These are phyloP conservation scores for Oriolus oriolus DNA, from an alignment of 2,113 vertebrate species.

Conservation along the genomic window DNA sequence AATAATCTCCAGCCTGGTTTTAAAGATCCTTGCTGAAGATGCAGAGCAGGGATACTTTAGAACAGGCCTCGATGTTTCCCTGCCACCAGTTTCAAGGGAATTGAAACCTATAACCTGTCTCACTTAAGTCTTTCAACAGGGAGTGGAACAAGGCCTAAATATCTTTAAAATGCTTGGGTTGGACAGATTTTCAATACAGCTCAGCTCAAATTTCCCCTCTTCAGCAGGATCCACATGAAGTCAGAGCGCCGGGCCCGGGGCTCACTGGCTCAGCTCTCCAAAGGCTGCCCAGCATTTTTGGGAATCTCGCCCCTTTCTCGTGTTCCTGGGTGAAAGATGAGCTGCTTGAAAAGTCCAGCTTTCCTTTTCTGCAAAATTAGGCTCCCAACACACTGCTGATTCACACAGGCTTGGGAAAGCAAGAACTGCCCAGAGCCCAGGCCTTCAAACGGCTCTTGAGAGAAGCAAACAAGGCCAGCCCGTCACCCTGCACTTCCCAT, in stretches of 20 bases:
- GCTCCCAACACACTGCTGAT: neutral
- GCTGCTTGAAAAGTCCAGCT: neutral
- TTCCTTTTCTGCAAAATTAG: neutral
- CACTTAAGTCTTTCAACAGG: neutral
- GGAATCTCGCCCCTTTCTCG: neutral
- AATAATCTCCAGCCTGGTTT: neutral
- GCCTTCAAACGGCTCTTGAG: neutral
- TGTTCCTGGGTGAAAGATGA: neutral
- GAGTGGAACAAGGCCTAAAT: slow-evolving; percentile 8
- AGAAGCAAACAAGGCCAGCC: neutral
- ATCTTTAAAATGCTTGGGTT: neutral
- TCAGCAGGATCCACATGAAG: neutral
- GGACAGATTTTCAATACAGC: slow-evolving; percentile 6
- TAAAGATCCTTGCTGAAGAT: neutral
- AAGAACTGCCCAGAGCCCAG: neutral
- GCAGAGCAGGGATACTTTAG: neutral
- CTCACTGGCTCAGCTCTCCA: neutral
- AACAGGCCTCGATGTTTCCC: neutral
- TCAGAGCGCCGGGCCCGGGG: fast-evolving
- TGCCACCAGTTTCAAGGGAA: neutral
- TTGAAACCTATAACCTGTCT: neutral
- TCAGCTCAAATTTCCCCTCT: slow-evolving; percentile 20
- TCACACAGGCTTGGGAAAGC: neutral
- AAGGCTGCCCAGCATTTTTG: neutral
- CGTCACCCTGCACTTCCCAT: fast-evolving